Evolutionary conservation across 2,113 vertebrate species (phyloP).

Genomic region (Carassius carassius): DNA sequence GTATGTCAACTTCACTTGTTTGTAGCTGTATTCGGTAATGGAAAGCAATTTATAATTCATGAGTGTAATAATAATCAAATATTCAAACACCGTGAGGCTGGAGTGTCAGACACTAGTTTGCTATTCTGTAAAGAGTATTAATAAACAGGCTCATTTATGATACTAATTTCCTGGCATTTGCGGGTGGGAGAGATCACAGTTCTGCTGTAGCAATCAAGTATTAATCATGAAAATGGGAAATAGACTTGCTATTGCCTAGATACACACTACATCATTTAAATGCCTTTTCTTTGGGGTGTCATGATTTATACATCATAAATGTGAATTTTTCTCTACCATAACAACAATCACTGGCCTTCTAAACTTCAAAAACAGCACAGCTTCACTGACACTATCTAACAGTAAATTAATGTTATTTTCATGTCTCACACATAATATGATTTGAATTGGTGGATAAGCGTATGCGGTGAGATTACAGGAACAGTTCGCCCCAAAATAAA

Average conservation of each 20-base stretch:
- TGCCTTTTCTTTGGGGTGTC: conserved; percentile 17
- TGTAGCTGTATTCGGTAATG: conserved; percentile 1
- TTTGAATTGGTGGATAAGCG: neutral
- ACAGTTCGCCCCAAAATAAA: neutral
- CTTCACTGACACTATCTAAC: neutral
- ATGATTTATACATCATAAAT: conserved; percentile 6
- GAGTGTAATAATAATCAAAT: conserved; percentile 31
- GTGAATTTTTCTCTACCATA: neutral
- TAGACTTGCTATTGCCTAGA: conserved; percentile 68
- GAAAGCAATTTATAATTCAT: conserved; percentile 32
- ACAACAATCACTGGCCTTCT: neutral
- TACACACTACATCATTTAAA: conserved; percentile 67
- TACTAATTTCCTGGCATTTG: conserved; percentile 15
- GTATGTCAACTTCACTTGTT: conserved; percentile 11
- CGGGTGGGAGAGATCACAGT: neutral
- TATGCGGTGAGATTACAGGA: neutral
- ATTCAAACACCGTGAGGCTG: conserved; percentile 1
- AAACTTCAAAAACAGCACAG: neutral
- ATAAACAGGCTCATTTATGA: conserved; percentile 6
- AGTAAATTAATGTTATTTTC: neutral
- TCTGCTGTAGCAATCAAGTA: conserved; percentile 42
- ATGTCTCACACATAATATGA: neutral
- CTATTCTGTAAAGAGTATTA: conserved; percentile 17
- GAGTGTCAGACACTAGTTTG: neutral
- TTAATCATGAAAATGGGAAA: conserved; percentile 73